Base-by-base conservation (phyloP, 2,888 invertebrate species). In the Coremacera marginata region DNA sequence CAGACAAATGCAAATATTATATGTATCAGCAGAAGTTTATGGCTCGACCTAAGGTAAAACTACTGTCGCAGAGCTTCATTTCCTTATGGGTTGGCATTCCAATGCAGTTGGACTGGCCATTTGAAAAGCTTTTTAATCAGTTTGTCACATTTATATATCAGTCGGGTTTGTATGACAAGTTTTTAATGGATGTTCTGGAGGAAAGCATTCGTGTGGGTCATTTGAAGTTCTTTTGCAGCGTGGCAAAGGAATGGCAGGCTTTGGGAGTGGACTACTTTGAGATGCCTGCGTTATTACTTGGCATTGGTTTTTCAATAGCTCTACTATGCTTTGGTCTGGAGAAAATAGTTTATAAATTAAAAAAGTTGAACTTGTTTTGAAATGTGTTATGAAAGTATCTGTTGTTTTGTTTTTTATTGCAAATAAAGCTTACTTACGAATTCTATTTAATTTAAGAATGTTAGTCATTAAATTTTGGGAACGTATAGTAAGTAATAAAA, bases 21-120 rank as follows among this genome's bases (percentile, higher is more conserved):
- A 34, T 82, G 3, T 82, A 84, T 52, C 84, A 84, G 52, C 83
- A 84, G 49, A 83, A 81, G 27, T 80, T 80, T 27, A 22, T 82
- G 49, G 60, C 62, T 22, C 80, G 76, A 8, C 82, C 82, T 1
- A 65, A 75, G 2, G 71, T 81, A 27, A 78, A 79, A 11, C 27
- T 62, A 2, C 65, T 82, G 16, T 11, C 76, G 2, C 27, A 81
- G 2, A 78, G 81, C 0, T 55, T 83, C 4, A 44, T 78, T 2
- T 51, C 78, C 22, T 44, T 81, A 44, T 78, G 78, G 71, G 80
- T 79, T 22, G 81, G 79, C 22, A 79, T 83, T 68, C 80, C 82
- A 0, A 78, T 83, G 51, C 72, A 57, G 1, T 74, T 80, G n/a
- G 80, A 80, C n/a, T 83, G 83, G 79, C 80, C 80, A 11, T 75